Evolutionary conservation across 1,140 invertebrate genomes (phyloP), one percentile per base, ranked within the genome.

Genomic region (Temnothorax longispinosus): DNA sequence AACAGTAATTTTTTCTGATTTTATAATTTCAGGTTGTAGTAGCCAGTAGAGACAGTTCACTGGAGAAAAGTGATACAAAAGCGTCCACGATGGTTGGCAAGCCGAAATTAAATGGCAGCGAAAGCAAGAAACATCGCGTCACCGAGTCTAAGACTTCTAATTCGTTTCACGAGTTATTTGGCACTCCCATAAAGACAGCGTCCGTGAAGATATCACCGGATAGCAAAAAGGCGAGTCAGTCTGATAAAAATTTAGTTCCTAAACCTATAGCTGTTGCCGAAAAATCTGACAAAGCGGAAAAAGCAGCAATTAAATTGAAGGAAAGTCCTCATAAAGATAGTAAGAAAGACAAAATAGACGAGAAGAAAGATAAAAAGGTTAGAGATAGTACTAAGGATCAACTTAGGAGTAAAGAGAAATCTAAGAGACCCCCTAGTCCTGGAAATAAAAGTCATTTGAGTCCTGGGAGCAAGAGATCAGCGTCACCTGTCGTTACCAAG

Each of bases 151-250:
- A 96, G 91, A 94, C 94, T 91, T 96, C 96, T 86, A 97, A 96
- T 90, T 96, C 97, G 69, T 98, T 98, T 94, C 97, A 97, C 56
- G 97, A 97, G 87, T 94, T 99, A 69, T 98, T 98, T 95, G 98
- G 98, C 0, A 94, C 97, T 47, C 97, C 98, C 1, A 97, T 98
- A 82, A 98, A 98, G 92, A 96, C 96, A 5, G 54, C 80, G 0
- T 96, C 96, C 82, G 87, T 92, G 3, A 97, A 97, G 94, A 94
- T 96, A 65, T 97, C 96, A 38, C 96, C 96, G 1, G 97, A 97
- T 54, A 94, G 82, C 78, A 96, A 96, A 35, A 97, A 97, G 91
- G 74, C 85, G 10, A 85, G 69, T 5, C 89, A 91, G 4, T 89
- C 91, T 78, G 97, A 96, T 88, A 95, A 90, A 90, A 94, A 95